Conservation (phyloP, 2,797 vertebrate species). For the Arnoldichthys spilopterus region DNA sequence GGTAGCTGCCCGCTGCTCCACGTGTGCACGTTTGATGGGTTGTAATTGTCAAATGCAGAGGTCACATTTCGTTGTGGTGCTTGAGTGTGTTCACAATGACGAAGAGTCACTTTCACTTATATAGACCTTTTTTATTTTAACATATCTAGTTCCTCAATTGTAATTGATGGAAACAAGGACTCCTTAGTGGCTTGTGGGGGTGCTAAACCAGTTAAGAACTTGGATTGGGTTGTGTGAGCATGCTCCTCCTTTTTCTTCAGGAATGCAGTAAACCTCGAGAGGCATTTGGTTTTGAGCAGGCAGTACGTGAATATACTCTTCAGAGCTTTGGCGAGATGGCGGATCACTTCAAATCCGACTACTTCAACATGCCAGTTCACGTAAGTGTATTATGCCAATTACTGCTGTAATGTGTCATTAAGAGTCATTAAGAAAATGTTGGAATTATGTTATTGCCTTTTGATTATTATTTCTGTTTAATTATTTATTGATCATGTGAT, state of each 20-base stretch:
- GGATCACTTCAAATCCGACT: constrained; percentile 98
- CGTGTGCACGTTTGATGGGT: no score
- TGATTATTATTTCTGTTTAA: not conserved
- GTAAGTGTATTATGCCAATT: constrained; percentile 71
- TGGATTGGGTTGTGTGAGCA: not conserved
- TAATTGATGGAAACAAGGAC: not conserved
- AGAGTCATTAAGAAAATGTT: not conserved
- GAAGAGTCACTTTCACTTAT: no score
- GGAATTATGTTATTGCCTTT: no score
- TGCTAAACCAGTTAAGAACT: not conserved
- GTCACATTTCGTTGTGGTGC: no score
- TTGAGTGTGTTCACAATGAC: no score
- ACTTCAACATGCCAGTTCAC: constrained; percentile 99
- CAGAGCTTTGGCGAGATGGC: constrained; percentile 99
- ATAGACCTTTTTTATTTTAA: not conserved
- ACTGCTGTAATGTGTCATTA: not conserved
- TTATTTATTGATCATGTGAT: not conserved
- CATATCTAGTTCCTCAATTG: not conserved
- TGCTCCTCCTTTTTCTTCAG: constrained; percentile 67
- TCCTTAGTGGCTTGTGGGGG: not conserved
- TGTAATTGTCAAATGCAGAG: no score
- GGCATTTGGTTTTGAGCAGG: constrained; percentile 98
- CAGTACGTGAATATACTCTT: constrained; percentile 92
- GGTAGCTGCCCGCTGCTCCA: no score
- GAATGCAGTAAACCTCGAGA: constrained; percentile 98